Evolutionary conservation across 23 tunicate genomes (phyloP).

Genomic region (Ciona savignyi): DNA sequence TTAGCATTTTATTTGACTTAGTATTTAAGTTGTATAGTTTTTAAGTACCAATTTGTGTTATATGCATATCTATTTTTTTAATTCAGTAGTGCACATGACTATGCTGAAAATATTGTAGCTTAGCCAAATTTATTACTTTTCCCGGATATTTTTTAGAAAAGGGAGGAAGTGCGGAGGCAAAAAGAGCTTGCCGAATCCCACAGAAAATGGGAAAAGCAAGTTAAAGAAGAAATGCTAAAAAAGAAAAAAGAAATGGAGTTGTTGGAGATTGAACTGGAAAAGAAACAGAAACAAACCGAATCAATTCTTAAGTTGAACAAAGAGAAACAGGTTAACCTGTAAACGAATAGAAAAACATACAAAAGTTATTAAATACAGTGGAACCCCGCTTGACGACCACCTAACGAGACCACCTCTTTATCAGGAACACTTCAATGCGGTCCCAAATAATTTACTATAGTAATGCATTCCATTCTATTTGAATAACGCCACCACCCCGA

Average conservation of each 20-base stretch:
- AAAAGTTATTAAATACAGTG: too few species aligned
- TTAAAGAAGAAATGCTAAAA: constrained; percentile 42
- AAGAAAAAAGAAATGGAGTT: constrained; percentile 16
- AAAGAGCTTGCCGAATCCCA: constrained; percentile 48
- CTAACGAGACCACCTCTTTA: too few species aligned
- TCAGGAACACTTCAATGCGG: too few species aligned
- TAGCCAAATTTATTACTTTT: too few species aligned
- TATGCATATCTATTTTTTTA: background rate
- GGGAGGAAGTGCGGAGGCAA: constrained; percentile 32
- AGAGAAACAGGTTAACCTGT: constrained; percentile 51
- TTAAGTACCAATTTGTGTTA: too few species aligned
- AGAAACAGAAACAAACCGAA: constrained; percentile 27
- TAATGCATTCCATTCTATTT: too few species aligned
- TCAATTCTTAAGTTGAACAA: constrained; percentile 26
- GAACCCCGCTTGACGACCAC: too few species aligned
- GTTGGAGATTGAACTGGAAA: constrained; percentile 25
- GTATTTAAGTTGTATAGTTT: too few species aligned
- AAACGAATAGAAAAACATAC: too few species aligned
- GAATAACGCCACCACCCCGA: too few species aligned
- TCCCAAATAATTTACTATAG: too few species aligned
- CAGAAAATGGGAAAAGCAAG: constrained; percentile 48
- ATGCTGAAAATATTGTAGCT: background rate
- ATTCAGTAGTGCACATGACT: background rate
- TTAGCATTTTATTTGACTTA: background rate
- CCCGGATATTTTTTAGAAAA: constrained; percentile 25